Conservation (phyloP, 2,113 vertebrate species). For the Ciconia boyciana region DNA sequence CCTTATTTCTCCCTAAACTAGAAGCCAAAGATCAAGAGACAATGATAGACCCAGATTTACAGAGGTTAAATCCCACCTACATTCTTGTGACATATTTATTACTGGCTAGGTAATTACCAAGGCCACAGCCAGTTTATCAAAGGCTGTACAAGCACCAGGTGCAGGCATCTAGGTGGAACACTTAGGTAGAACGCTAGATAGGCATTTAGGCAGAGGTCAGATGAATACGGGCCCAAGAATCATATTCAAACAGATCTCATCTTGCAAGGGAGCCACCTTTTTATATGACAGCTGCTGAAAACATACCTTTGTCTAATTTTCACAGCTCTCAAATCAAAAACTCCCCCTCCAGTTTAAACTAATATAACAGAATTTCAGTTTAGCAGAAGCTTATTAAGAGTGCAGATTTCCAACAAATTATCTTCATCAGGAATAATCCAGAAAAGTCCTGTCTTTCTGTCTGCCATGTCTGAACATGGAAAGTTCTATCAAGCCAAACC, state of each 20-base stretch:
- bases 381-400: not conserved
- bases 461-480: not conserved
- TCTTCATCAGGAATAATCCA: not conserved
- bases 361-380: not conserved
- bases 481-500: not conserved
- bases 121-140: not conserved
- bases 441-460: not conserved
- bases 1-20: not conserved
- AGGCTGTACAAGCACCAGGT: not conserved
- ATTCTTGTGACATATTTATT: not conserved
- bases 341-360: not conserved
- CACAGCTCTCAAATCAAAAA: not conserved
- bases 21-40: not conserved
- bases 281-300: not conserved
- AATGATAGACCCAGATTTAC: not conserved
- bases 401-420: not conserved
- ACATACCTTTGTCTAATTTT: not conserved
- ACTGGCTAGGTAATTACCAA: not conserved
- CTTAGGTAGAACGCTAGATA: not conserved
- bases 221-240: not conserved
- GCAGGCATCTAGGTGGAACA: rapidly evolving
- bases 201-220: not conserved
- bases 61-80: not conserved
- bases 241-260: not conserved
- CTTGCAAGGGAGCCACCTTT: not conserved